These are phyloP conservation scores for Mythimna ferrago DNA, from an alignment of 2,888 invertebrate species.

Conservation along the genomic window DNA sequence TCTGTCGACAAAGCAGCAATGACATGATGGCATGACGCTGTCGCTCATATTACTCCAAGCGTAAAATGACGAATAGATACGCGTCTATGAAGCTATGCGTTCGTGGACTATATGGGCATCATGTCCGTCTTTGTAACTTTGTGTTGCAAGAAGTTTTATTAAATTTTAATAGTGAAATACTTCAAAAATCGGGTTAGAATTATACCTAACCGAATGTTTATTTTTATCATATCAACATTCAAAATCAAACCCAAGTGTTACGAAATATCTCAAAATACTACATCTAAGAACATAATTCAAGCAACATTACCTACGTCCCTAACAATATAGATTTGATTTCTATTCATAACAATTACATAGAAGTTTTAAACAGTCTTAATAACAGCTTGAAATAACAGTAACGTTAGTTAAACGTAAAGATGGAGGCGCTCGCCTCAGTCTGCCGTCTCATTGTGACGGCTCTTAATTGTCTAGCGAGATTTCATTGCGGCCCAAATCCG, in stretches of 20 bases:
- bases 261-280: not conserved
- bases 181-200: not conserved
- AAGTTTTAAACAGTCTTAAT: slow-evolving; percentile 35
- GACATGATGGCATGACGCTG: too few species aligned
- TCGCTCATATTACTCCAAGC: too few species aligned
- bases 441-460: slow-evolving; percentile 72
- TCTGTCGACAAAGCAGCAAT: too few species aligned
- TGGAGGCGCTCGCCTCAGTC: slow-evolving; percentile 60
- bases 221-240: not conserved
- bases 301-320: not conserved
- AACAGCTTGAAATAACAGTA: slow-evolving; percentile 67
- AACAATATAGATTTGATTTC: slow-evolving; percentile 31
- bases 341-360: slow-evolving; percentile 38
- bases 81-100: too few species aligned
- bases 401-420: slow-evolving; percentile 67
- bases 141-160: too few species aligned
- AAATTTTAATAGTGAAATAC: too few species aligned
- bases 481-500: slow-evolving; percentile 78
- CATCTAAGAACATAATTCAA: not conserved
- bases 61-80: too few species aligned
- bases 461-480: slow-evolving; percentile 81
- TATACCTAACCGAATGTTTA: not conserved
- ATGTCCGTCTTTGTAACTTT: too few species aligned
- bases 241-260: not conserved
- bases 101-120: too few species aligned